Evolutionary conservation across 1,140 invertebrate species (phyloP), one percentile per base, ranked within the genome.

Genomic region (Colletes gigas): DNA sequence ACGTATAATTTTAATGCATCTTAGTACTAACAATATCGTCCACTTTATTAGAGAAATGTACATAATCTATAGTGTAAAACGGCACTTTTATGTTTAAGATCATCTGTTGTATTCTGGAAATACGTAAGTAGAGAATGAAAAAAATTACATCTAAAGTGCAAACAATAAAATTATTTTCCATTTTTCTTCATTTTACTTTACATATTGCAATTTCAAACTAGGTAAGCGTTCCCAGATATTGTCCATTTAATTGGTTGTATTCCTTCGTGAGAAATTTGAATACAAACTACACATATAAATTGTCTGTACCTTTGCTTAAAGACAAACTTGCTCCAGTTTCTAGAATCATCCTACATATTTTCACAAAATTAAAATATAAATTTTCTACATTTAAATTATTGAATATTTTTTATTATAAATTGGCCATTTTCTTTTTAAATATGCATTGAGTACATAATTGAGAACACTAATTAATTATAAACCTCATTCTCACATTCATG

Each of bases 21-120:
- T 71, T 74, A 77, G 50, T 55, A 62, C 30, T 84, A 74, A 80
- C 7, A 57, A 73, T 57, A 70, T 78, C 52, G 14, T 65, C n/a
- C 71, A n/a, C n/a, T 68, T 71, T 57, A 69, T 59, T 63, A 17
- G 66, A 83, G 62, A 59, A 79, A 47, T 65, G 30, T 84, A 74
- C 74, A 84, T 70, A 30, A 47, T 67, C 12, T 15, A 65, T 84
- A 30, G 0, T 30, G 83, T 83, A 84, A 83, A 84, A 84, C 63
- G 69, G 71, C 80, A 60, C 30, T 80, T 78, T 81, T 76, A 81
- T 71, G 21, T 55, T 75, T 71, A 82, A 73, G 52, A 19, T 44
- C 39, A 41, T 54, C 30, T n/a, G 1, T 73, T 17, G 57, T 70
- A n/a, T 12, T 62, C 17, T 39, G 21, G 14, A 52, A 63, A 5